These are phyloP conservation scores for Cirrhinus mrigala DNA, from an alignment of 2,797 vertebrate genomes.

Conservation along the genomic window DNA sequence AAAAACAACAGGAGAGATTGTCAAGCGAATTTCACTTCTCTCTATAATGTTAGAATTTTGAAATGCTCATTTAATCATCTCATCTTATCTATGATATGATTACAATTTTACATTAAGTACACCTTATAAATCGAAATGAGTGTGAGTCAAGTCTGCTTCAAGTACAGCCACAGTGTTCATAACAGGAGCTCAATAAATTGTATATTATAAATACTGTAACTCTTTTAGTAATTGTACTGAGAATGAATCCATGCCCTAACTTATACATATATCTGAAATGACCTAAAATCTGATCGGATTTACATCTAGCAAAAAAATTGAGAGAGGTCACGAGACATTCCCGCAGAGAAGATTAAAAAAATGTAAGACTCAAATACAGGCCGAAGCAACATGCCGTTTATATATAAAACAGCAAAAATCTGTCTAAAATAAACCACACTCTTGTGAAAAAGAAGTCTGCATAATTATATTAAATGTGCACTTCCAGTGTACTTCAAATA, in stretches of 20 bases:
- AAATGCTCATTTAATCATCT: not conserved
- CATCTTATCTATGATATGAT: not conserved
- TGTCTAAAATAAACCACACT: not conserved
- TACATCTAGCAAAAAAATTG: not conserved
- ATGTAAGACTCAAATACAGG: not conserved
- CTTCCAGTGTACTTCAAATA: not conserved
- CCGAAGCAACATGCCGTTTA: not conserved
- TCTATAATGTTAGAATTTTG: not conserved
- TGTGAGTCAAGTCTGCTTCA: not conserved
- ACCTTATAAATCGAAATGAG: not conserved
- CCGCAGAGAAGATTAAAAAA: not conserved
- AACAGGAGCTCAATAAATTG: not conserved
- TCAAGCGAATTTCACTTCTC: slow-evolving; percentile 43
- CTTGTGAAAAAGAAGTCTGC: slow-evolving; percentile 1
- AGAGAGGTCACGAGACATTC: slow-evolving; percentile 4
- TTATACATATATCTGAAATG: not conserved
- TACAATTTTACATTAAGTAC: not conserved
- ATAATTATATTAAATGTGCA: not conserved
- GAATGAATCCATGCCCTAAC: slow-evolving; percentile 1
- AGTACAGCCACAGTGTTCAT: not conserved
- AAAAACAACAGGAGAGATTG: slow-evolving; percentile 73
- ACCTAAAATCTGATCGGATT: not conserved
- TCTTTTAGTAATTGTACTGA: not conserved
- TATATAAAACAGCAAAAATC: not conserved
- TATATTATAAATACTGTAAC: not conserved